phyloP scores from a whole-genome alignment of 2,113 vertebrate species.

The Bufo bufo region DNA sequence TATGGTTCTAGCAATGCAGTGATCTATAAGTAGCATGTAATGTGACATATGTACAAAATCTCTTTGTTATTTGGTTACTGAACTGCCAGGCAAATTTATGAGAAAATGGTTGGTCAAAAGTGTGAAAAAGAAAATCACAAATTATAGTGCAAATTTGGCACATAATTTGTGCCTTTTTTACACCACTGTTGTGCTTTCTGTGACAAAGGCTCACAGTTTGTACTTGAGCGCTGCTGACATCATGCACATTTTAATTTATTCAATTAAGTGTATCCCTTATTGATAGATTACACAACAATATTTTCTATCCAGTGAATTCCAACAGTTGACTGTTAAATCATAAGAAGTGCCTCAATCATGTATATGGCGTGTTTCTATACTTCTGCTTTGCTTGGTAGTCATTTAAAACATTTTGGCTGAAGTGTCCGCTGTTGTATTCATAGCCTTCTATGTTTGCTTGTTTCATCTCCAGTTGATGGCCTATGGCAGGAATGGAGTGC shows the following conservation, averaged over 20 bases:
- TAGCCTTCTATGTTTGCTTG: conserved; percentile 63
- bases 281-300: not conserved
- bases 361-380: not conserved
- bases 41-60: too few species aligned
- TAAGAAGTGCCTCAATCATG: not conserved
- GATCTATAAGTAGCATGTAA: too few species aligned
- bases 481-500: conserved; percentile 99
- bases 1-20: too few species aligned
- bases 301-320: not conserved
- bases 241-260: not conserved
- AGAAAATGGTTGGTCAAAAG: too few species aligned
- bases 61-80: too few species aligned
- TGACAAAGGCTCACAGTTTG: too few species aligned
- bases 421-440: conserved; percentile 19
- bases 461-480: conserved; percentile 84
- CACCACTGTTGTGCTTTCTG: too few species aligned
- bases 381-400: not conserved
- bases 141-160: too few species aligned
- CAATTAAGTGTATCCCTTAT: not conserved
- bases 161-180: too few species aligned
- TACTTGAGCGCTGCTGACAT: not conserved
- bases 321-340: not conserved
- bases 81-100: too few species aligned
- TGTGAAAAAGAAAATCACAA: too few species aligned
- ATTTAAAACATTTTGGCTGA: not conserved